Conservation (phyloP, 2,113 vertebrate genomes). For the Cephalopholis sonnerati region DNA sequence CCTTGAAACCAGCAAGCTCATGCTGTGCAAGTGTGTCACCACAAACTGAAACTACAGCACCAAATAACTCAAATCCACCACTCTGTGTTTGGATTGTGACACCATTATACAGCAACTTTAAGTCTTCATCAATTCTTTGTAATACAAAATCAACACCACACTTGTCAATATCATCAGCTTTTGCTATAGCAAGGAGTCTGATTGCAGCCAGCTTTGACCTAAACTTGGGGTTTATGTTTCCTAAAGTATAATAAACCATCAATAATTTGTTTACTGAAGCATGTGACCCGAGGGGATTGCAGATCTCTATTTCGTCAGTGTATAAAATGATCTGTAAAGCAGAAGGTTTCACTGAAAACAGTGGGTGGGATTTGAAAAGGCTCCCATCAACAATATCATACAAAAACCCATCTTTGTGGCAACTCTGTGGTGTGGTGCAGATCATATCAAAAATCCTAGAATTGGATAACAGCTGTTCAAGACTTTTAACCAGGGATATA, state of each 20-base stretch:
- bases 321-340: neutral
- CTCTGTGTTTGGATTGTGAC: no score
- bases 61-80: no score
- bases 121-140: no score
- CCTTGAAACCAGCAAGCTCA: no score
- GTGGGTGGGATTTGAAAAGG: neutral
- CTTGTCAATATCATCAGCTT: no score
- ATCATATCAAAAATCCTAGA: constrained; percentile 15
- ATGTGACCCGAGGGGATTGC: constrained; percentile 1
- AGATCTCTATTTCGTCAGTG: constrained; percentile 4
- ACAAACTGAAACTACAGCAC: no score
- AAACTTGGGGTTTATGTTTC: neutral
- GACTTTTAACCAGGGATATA: neutral
- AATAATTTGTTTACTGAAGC: constrained; percentile 12
- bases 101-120: no score
- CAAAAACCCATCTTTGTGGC: neutral
- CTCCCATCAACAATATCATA: neutral
- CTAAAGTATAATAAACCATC: constrained; percentile 18
- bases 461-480: constrained; percentile 10
- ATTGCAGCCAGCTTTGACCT: no score
- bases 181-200: no score
- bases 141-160: no score
- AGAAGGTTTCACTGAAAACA: constrained; percentile 4
- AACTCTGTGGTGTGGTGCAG: neutral
- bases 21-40: no score